phyloP scores from a whole-genome alignment of 2,888 invertebrate species.

The Microplitis manilae region DNA sequence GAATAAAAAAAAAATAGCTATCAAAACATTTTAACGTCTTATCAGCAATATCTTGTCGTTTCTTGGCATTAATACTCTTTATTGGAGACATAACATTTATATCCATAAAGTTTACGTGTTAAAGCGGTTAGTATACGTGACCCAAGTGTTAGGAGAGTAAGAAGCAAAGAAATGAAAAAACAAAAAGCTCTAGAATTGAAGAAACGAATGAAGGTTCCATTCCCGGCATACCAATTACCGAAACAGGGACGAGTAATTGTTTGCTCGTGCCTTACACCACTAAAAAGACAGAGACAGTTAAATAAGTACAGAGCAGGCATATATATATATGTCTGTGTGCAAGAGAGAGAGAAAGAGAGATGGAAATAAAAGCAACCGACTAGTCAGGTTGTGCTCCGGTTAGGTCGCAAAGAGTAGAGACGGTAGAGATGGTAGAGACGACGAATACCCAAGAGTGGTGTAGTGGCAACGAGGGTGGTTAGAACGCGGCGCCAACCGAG shows the following conservation, averaged over 20 bases:
- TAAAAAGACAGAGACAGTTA: slow-evolving; percentile 15
- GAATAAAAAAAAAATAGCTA: too few species aligned
- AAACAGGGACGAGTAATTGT: slow-evolving; percentile 60
- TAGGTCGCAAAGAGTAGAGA: slow-evolving; percentile 18
- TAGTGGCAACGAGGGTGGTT: slow-evolving; percentile 28
- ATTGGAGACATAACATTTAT: background rate
- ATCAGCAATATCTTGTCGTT: background rate
- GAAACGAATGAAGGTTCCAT: slow-evolving; percentile 49
- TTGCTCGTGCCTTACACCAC: slow-evolving; percentile 59
- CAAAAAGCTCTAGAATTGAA: background rate
- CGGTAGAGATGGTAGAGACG: slow-evolving; percentile 24
- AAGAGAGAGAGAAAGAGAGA: slow-evolving; percentile 16
- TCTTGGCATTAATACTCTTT: background rate
- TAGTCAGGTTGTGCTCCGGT: slow-evolving; percentile 31
- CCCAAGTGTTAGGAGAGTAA: background rate
- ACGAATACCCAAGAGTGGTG: slow-evolving; percentile 50
- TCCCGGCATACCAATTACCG: slow-evolving; percentile 61
- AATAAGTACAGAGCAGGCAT: background rate
- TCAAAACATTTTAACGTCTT: too few species aligned
- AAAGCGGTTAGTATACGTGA: background rate
- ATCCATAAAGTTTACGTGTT: background rate
- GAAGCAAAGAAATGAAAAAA: slow-evolving; percentile 2
- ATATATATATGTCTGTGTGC: background rate
- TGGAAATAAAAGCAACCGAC: background rate
- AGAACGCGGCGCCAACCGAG: slow-evolving; percentile 8